Evolutionary conservation across 2,888 invertebrate genomes (phyloP), one percentile per base, ranked within the genome.

Genomic region (Andrena hattorfiana): DNA sequence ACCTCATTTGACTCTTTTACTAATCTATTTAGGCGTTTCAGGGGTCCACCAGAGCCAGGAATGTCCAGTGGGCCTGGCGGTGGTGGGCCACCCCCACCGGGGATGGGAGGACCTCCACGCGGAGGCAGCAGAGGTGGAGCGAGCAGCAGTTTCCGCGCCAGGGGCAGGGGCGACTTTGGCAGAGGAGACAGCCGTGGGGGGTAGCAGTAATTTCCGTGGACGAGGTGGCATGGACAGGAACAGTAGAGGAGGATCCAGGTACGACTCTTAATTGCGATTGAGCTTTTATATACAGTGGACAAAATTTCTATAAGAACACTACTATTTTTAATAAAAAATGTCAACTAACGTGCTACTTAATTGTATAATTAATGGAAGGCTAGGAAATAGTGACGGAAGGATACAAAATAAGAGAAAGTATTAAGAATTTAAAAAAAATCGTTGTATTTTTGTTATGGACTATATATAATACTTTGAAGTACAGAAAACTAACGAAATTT

Each of bases 191-290:
- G 92, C 92, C 93, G 94, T 26, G 91, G 93, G 93, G 28, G 89
- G 92, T 48, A 85, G 84, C 20, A 85, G 78, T 32, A 92, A 90
- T 64, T 92, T 93, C 83, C 89, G 93, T 66, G 94, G 93, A 23
- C 91, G 93, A n/a, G 93, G 93, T 35, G 88, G 89, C 30, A 88
- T 90, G 85, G 94, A 94, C 90, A 94, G 95, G 90, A 94, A 95
- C 90, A 94, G 95, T 91, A 94, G 95, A 94, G 95, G 95, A 93
- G 94, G 94, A 92, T 91, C 93, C 85, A 89, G 92, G 92, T 92
- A 84, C 2, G 26, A 10, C 0, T 23, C 4, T 1, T 54, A n/a
- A 30, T 10, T 54, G 30, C 0, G 13, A 10, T 35, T 32, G 2
- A 8, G 32, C 20, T 23, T 66, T 0, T 54, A 28, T n/a, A 48